phyloP scores from a whole-genome alignment of 2,113 vertebrate species.

The Candoia aspera region DNA sequence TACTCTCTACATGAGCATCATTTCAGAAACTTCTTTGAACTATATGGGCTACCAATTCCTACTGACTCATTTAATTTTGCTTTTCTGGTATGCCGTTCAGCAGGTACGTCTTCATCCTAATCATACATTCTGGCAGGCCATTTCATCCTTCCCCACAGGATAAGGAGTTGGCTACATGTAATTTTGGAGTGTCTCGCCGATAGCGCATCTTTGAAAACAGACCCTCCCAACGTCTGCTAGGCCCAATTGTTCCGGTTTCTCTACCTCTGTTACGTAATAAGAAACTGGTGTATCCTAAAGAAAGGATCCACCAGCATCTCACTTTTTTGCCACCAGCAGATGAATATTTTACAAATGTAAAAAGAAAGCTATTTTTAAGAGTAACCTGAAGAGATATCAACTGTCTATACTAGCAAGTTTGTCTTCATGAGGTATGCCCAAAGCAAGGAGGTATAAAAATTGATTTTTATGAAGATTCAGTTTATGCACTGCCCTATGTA shows the following conservation, averaged over 20 bases:
- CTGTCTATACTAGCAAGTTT: neutral
- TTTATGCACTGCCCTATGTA: neutral
- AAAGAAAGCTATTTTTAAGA: neutral
- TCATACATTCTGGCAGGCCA: neutral
- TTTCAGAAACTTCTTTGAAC: neutral
- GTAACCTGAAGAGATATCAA: neutral
- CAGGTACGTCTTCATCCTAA: neutral
- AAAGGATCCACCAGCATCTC: neutral
- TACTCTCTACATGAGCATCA: neutral
- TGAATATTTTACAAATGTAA: neutral
- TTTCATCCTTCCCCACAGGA: neutral
- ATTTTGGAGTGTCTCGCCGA: neutral
- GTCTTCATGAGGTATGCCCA: neutral
- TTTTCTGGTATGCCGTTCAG: neutral
- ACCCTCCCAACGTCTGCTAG: neutral
- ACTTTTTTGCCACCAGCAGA: neutral
- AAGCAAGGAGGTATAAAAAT: neutral
- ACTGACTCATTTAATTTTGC: neutral
- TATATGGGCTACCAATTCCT: neutral
- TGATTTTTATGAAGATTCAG: neutral
- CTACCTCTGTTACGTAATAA: neutral
- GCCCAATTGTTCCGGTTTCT: neutral
- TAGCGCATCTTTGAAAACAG: conserved; percentile 19
- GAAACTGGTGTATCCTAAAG: neutral
- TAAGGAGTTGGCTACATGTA: neutral